Conservation (phyloP, 2,113 vertebrate genomes). For the Charina bottae region DNA sequence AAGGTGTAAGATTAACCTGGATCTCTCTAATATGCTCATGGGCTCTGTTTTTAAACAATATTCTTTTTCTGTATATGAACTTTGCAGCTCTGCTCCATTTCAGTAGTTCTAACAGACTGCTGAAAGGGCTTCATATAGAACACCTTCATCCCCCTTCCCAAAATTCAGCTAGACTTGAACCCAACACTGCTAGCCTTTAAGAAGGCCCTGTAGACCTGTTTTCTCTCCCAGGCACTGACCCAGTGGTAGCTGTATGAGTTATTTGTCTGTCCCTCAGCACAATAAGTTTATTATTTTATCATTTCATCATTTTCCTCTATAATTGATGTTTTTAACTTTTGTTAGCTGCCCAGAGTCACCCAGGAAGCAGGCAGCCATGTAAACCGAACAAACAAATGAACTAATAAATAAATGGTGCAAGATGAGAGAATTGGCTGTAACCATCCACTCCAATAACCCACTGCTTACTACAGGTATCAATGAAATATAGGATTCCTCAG, state of each 20-base stretch:
- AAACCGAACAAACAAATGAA: not conserved
- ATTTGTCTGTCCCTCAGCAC: not conserved
- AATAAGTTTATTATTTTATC: not conserved
- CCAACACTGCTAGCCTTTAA: not conserved
- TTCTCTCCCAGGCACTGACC: not conserved
- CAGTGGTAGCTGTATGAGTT: not conserved
- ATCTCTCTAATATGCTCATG: no score
- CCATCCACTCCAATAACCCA: not conserved
- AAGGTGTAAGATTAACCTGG: no score
- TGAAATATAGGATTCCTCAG: not conserved
- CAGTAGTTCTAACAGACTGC: no score
- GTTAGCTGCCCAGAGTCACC: not conserved
- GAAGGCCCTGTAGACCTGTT: not conserved
- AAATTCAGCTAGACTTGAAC: not conserved
- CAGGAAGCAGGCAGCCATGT: not conserved
- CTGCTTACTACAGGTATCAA: not conserved
- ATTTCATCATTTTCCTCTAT: not conserved
- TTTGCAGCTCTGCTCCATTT: no score
- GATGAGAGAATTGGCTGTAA: not conserved
- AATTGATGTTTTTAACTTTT: not conserved
- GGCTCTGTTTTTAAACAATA: no score
- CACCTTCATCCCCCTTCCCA: not conserved
- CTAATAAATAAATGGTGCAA: not conserved
- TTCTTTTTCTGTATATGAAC: no score
- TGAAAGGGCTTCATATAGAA: no score